Evolutionary conservation across 2,888 invertebrate species (phyloP), one percentile per base, ranked within the genome.

Genomic region (Schizotus pectinicornis): DNA sequence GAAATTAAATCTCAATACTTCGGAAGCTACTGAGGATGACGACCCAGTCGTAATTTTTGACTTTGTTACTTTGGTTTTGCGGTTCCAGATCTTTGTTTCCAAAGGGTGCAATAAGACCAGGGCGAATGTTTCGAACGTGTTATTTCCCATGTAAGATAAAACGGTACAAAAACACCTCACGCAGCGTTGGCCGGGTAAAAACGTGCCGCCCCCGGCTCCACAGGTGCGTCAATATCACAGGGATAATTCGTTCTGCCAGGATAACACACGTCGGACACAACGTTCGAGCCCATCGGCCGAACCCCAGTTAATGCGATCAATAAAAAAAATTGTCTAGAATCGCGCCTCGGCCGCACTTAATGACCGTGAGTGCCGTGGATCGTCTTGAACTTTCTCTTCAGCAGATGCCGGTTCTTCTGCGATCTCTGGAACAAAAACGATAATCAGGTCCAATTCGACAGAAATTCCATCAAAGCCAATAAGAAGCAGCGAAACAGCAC

Each of bases 301-400:
- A 14, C 43, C 39, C 52, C 52, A 36, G 52, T 46, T 41, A 22
- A 31, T 8, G 6, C 22, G 43, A 14, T 32, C 12, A 30, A 34
- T 39, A 55, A 34, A 48, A n/a, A 36, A 38, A 32, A 52, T 35
- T 43, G 6, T 33, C 7, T 41, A 34, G 22, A 34, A 35, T 43
- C 46, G 48, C 22, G 22, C 3, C 22, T 5, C 22, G 22, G 22
- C 5, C 5, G 22, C 22, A 22, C 22, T 58, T 61, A 55, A 46
- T 64, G 64, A 45, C 59, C 61, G 65, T 76, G 76, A n/a, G 77
- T 70, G 39, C 79, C 79, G 63, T 81, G 81, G 12, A 81, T 77
- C 3, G 82, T 81, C 70, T 80, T 81, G 70, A 80, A 82, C 63
- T 77, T 76, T 61, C 81, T 73, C 13, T 79, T 78, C 12, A 82